Base-by-base conservation (phyloP, 92 coral and sea anemone species). In the Porites divaricata region DNA sequence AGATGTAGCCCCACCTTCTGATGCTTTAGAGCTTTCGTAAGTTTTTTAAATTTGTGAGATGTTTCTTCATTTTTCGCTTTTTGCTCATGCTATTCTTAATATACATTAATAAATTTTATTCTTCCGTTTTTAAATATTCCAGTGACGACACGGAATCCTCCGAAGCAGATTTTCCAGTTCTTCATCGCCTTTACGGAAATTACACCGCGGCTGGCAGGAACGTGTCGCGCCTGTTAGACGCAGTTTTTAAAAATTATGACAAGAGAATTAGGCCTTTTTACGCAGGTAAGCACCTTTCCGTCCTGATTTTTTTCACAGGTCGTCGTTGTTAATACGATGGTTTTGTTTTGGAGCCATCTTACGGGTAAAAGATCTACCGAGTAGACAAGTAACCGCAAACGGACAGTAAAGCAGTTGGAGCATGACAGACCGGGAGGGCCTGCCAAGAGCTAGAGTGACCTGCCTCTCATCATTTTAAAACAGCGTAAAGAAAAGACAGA, bases 251-350 rank as follows among this genome's bases (percentile, higher is more conserved):
- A 48, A 86, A 90, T 14, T 94, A 94, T 45, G 98, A 94, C 86
- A 89, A 89, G 66, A 85, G 93, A 73, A 88, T 94, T 21, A 79
- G 98, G 16, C 98, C 98, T 2, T 92, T 90, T 76, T 94, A 94
- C 64, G 98, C 88, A 79, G 94, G 98, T 94, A 85, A 65, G 89
- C 10, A 10, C n/a, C 26, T 12, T 2, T 7, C 22, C 25, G 41
- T 8, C 41, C 1, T 1, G n/a, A 24, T 4, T 5, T 35, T 35
- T 35, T 35, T 35, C 45, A 35, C 0, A 35, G 45, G 5, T 35
- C 45, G 0, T 35, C 45, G 0, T 35, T 35, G 45, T 35, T 28
- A 0, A 6, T 3, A 0, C 45, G 45, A 35, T 4, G 45, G 5
- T 35, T 35, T 35, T 35, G 45, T 4, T n/a, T n/a, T n/a, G n/a